Percentiles rank a stretch among this genome's conserved stretches.
Conservation (phyloP, 2,888 invertebrate genomes). For the Lathronympha strigana region DNA sequence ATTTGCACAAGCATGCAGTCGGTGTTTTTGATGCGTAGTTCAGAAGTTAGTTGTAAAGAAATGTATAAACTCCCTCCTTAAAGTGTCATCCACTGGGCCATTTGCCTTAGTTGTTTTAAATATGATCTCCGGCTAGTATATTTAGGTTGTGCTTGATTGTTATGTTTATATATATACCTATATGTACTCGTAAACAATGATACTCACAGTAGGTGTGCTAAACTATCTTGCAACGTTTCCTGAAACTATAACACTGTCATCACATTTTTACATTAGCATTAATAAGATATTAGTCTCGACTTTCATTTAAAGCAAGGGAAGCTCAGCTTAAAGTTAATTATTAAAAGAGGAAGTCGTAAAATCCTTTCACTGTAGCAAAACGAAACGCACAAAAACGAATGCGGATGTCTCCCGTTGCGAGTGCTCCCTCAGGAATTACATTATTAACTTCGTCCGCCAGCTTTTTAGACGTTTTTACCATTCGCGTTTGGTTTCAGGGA, state of each 20-base stretch:
- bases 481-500: conserved; percentile 61
- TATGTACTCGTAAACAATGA: background rate
- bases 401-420: conserved; percentile 61
- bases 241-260: background rate
- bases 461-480: conserved; percentile 66
- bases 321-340: conserved; percentile 63
- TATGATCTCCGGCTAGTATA: too few relatives aligned
- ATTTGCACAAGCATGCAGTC: too few relatives aligned
- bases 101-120: too few relatives aligned
- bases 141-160: too few relatives aligned
- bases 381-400: conserved; percentile 69
- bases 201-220: background rate
- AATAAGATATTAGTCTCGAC: conserved; percentile 40
- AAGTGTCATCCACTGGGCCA: too few relatives aligned
- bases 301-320: conserved; percentile 51
- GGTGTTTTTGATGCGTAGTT: too few relatives aligned
- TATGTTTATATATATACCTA: too few relatives aligned
- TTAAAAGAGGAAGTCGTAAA: conserved; percentile 70
- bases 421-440: conserved; percentile 57
- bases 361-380: conserved; percentile 67
- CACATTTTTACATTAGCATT: conserved; percentile 14
- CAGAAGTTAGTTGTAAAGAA: too few relatives aligned
- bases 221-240: background rate
- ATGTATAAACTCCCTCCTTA: too few relatives aligned
- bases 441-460: conserved; percentile 48